phyloP scores from a whole-genome alignment of 1,140 invertebrate genomes.

The Polypedilum pembai region DNA sequence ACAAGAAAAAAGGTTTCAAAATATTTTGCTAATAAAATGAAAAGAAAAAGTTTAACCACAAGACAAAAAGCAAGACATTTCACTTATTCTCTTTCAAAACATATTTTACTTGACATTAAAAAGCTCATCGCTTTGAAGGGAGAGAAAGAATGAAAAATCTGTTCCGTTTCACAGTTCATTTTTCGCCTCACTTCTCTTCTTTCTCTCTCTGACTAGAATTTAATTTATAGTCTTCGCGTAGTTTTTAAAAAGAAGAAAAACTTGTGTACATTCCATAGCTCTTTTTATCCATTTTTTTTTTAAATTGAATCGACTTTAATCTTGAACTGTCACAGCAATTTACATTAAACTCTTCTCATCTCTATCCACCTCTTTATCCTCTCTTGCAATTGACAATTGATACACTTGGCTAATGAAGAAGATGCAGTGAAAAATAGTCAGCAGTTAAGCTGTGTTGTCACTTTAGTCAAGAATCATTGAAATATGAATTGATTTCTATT shows the following conservation, averaged over 20 bases:
- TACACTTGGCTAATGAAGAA: no score
- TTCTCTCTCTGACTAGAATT: not conserved
- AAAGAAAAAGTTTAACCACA: not conserved
- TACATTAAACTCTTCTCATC: slow-evolving; percentile 11
- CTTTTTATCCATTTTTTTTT: not conserved
- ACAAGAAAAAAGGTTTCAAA: not conserved
- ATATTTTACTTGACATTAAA: no score
- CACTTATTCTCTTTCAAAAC: no score
- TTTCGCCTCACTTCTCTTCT: not conserved
- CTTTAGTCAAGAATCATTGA: no score
- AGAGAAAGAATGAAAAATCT: not conserved
- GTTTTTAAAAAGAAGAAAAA: no score
- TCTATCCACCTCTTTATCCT: not conserved
- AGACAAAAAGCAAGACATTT: no score
- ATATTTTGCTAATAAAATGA: not conserved
- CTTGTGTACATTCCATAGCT: not conserved
- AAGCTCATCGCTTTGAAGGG: not conserved
- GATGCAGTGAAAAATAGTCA: no score
- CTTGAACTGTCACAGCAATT: slow-evolving; percentile 10
- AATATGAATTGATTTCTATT: no score
- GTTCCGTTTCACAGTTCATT: not conserved
- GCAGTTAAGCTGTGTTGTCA: no score
- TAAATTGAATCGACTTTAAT: slow-evolving; percentile 19
- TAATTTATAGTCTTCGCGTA: not conserved
- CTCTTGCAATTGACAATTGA: no score